Percentiles rank a stretch among this genome's conserved stretches.
phyloP scores from a whole-genome alignment of 2,113 vertebrate genomes.

The Cephalopterus ornatus region DNA sequence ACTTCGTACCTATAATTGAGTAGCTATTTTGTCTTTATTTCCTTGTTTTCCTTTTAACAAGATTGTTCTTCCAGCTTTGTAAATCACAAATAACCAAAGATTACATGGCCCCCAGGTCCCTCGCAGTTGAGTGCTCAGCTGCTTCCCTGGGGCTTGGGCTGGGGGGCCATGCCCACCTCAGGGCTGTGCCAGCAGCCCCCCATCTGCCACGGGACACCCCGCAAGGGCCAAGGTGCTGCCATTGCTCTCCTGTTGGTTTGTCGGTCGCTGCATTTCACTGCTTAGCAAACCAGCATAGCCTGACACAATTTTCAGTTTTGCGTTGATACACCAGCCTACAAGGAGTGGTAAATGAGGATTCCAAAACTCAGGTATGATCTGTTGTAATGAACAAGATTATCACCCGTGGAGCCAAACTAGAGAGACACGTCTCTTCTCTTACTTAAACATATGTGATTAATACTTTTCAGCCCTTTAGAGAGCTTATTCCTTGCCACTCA shows the following conservation, averaged over 20 bases:
- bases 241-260: accelerated
- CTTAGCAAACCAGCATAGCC: background rate
- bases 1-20: constrained; percentile 13
- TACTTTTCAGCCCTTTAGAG: background rate
- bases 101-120: background rate
- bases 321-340: background rate
- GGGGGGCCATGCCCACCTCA: background rate
- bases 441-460: background rate
- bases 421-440: background rate
- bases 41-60: constrained; percentile 27
- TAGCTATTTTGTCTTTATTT: constrained; percentile 37
- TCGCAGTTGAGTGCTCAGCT: background rate
- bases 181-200: background rate
- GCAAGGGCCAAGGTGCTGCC: accelerated
- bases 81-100: background rate
- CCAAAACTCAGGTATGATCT: background rate
- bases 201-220: accelerated
- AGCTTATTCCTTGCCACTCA: background rate
- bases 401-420: background rate
- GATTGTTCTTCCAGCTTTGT: background rate
- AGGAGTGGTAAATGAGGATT: background rate
- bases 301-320: background rate
- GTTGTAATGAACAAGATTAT: background rate
- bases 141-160: background rate
- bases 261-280: background rate